Base-by-base conservation (phyloP, 92 coral and sea anemone genomes). In the Bergia sp. region DNA sequence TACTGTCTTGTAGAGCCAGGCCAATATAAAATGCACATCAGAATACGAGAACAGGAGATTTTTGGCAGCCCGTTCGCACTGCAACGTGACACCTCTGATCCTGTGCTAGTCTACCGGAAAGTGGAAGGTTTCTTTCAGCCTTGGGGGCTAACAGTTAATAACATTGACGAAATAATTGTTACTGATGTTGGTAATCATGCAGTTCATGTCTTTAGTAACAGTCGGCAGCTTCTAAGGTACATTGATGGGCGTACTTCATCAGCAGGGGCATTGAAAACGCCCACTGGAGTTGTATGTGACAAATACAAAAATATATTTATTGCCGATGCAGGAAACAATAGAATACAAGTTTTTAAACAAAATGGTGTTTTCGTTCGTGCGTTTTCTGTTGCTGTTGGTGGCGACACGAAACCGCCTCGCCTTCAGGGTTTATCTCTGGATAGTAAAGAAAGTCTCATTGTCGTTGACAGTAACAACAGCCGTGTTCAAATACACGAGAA, bases 221-320 rank as follows among this genome's bases (percentile, higher is more conserved):
- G 41, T 13, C 72, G 85, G 37, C 10, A 0, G 42, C 29, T 3
- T 80, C 3, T 9, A 55, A 37, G 29, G 15, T 55, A 29, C 3
- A 12, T 73, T 13, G 18, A 73, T 73, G 77, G 77, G 37, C 5
- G 42, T 7, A 42, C 42, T 11, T 36, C 39, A 37, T 29, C 4
- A 23, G 20, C 41, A 49, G 20, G 64, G 3, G 20, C 58, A 23
- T 11, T 80, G 4, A 37, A 80, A 7, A 50, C 42, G 37, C 85
- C 85, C 9, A 53, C 85, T 37, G 85, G 85, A 55, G 71, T 80
- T 80, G 85, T 80, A 18, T 80, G 85, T 4, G 71, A 55, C 21
- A 53, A 80, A 55, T 7, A 78, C 7, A 38, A 38, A 10, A 55
- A 10, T 43, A 57, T 80, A 39, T 55, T 50, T 53, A n/a, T 55